Evolutionary conservation across 1,140 invertebrate species (phyloP).

Genomic region (Cydia splendana): DNA sequence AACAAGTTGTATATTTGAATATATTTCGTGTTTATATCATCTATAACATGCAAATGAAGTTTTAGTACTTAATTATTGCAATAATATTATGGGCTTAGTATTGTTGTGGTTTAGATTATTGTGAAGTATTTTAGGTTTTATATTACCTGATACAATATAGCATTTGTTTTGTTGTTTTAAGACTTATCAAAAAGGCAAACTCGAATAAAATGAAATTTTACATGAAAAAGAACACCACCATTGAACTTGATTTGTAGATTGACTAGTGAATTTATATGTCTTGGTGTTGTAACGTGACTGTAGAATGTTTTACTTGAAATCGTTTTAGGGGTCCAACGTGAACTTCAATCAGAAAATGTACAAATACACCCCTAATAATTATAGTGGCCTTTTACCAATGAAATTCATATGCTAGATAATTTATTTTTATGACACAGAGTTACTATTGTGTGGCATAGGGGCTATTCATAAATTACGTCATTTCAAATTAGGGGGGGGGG

Average conservation of each 20-base stretch:
- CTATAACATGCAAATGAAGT: constrained; percentile 9
- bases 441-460: constrained; percentile 42
- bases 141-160: constrained; percentile 43
- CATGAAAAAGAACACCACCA: constrained; percentile 11
- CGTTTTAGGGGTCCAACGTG: constrained; percentile 44
- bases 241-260: constrained; percentile 39
- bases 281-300: constrained; percentile 59
- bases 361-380: constrained; percentile 39
- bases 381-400: constrained; percentile 47
- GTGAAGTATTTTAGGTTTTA: constrained; percentile 43
- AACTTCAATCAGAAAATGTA: constrained; percentile 33
- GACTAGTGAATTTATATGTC: constrained; percentile 50
- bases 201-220: constrained; percentile 27
- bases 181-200: constrained; percentile 22
- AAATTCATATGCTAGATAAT: constrained; percentile 43
- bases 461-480: too few species aligned
- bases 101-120: constrained; percentile 40
- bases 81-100: constrained; percentile 49
- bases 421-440: constrained; percentile 44
- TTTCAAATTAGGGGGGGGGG: too few species aligned
- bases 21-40: constrained; percentile 36
- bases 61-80: constrained; percentile 39
- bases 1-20: constrained; percentile 61
- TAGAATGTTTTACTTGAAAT: constrained; percentile 38
- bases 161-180: constrained; percentile 41